Evolutionary conservation across 2,113 vertebrate genomes (phyloP).

Genomic region (Amblyopsis rosae): DNA sequence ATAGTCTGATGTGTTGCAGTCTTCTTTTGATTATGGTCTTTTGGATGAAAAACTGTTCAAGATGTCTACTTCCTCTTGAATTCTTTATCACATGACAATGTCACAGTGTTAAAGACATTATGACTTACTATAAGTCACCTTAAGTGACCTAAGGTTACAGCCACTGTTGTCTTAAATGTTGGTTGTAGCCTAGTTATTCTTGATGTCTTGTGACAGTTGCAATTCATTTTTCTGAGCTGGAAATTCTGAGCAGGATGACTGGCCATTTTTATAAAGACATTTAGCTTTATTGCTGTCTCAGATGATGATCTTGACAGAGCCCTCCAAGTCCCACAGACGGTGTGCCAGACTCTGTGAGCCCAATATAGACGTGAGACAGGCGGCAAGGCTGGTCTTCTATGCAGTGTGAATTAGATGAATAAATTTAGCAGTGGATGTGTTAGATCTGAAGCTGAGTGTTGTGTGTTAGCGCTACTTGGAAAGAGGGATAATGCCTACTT

Average conservation of each 20-base stretch:
- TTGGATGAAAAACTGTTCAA: slow-evolving; percentile 9
- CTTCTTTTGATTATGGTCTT: slow-evolving; percentile 34
- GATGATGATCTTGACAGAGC: slow-evolving; percentile 29
- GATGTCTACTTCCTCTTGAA: slow-evolving; percentile 57
- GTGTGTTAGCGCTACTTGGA: slow-evolving; percentile 5
- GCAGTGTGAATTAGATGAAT: slow-evolving; percentile 73
- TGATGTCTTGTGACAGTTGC: slow-evolving; percentile 18
- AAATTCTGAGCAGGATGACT: slow-evolving; percentile 21
- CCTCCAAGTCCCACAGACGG: slow-evolving; percentile 38
- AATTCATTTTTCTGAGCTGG: slow-evolving; percentile 22
- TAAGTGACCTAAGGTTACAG: slow-evolving; percentile 11
- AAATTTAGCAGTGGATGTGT: slow-evolving; percentile 72
- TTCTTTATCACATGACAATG: slow-evolving; percentile 63
- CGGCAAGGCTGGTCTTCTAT: slow-evolving; percentile 56
- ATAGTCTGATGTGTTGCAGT: slow-evolving; percentile 8
- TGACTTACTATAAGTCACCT: slow-evolving; percentile 11
- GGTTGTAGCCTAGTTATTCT: slow-evolving; percentile 18
- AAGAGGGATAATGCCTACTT: background rate
- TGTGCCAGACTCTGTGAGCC: slow-evolving; percentile 62
- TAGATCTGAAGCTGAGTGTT: slow-evolving; percentile 46
- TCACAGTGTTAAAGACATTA: slow-evolving; percentile 47
- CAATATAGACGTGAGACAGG: slow-evolving; percentile 72
- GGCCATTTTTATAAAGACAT: slow-evolving; percentile 33
- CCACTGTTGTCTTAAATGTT: slow-evolving; percentile 30
- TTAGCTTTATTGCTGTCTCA: slow-evolving; percentile 26